Conservation (phyloP, 2,113 vertebrate genomes). For the Danionella cerebrum region DNA sequence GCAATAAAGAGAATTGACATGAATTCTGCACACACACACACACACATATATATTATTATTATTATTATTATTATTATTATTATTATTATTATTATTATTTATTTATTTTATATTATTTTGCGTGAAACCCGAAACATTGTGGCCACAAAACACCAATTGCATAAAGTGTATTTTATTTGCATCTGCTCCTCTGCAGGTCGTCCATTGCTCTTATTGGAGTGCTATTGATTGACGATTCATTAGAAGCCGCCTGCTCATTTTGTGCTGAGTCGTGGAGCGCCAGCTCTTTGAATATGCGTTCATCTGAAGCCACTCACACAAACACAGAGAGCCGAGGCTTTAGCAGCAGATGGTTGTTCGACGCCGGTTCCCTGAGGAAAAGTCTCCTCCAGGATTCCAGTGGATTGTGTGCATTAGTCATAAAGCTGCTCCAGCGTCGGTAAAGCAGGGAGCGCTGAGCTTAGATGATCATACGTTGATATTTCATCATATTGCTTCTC, state of each 20-base stretch:
- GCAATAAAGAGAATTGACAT: too few relatives aligned
- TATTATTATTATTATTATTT: too few relatives aligned
- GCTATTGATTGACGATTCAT: conserved; percentile 39
- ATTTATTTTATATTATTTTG: too few relatives aligned
- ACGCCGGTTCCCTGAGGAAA: not conserved
- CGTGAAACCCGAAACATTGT: too few relatives aligned
- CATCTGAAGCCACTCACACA: not conserved
- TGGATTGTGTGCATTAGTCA: not conserved
- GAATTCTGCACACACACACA: too few relatives aligned
- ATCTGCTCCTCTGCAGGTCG: conserved; percentile 11
- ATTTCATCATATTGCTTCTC: not conserved
- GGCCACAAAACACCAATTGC: not conserved
- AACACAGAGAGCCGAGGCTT: too few relatives aligned
- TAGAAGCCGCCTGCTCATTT: conserved; percentile 29
- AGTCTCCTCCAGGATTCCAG: not conserved
- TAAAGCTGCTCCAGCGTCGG: conserved; percentile 5
- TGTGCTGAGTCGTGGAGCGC: conserved; percentile 1
- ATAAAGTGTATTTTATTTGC: conserved; percentile 15
- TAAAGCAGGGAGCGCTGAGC: not conserved
- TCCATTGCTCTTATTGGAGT: conserved; percentile 23
- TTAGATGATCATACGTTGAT: too few relatives aligned
- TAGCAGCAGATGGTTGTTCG: conserved; percentile 6
- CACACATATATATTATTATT: too few relatives aligned
- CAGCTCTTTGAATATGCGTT: conserved; percentile 20
- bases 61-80: too few relatives aligned